Evolutionary conservation across 2,797 vertebrate species (phyloP), one percentile per base, ranked within the genome.

Genomic region (Columba guinea): DNA sequence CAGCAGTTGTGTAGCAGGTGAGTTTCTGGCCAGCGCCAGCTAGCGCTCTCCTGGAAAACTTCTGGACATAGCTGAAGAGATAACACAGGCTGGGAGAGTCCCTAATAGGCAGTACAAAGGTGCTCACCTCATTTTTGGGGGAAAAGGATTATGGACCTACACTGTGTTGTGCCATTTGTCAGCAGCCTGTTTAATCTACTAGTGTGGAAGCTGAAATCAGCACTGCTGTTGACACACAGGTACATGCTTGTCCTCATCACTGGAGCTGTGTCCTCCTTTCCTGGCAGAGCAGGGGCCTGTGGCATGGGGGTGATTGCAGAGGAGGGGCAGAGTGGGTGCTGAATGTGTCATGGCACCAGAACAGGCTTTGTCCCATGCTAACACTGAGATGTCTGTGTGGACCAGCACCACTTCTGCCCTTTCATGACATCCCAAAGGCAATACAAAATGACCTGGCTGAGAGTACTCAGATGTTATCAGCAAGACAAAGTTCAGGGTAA

Each of bases 291-390:
- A 70, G 1, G 10, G 69, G 14, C 9, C 37, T 2, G 1, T 9
- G 15, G 51, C 32, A 23, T 3, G 6, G 55, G 27, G 2, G 1
- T 56, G 53, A n/a, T 35, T 58, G 56, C 52, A 64, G 63, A 63
- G 46, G 13, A 19, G 1, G 4, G 37, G 8, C 11, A 39, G 62
- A 71, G 10, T 0, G 2, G 1, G 8, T 79, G 13, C 10, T 81
- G 46, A 46, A 60, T 49, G 46, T 32, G 32, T 13, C 26, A 18
- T 13, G 63, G 27, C 34, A 32, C 18, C 1, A 26, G 39, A 49
- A 48, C 6, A 44, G 8, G 7, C 3, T 74, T 67, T 75, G 39
- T 22, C 32, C 17, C 11, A 13, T 44, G 22, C 7, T 64, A 28
- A 22, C 7, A 28, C 28, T 60, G n/a, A 60, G 19, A 30, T 34